These are phyloP conservation scores for Sciaenops ocellatus DNA, from an alignment of 2,797 vertebrate genomes.

Conservation along the genomic window DNA sequence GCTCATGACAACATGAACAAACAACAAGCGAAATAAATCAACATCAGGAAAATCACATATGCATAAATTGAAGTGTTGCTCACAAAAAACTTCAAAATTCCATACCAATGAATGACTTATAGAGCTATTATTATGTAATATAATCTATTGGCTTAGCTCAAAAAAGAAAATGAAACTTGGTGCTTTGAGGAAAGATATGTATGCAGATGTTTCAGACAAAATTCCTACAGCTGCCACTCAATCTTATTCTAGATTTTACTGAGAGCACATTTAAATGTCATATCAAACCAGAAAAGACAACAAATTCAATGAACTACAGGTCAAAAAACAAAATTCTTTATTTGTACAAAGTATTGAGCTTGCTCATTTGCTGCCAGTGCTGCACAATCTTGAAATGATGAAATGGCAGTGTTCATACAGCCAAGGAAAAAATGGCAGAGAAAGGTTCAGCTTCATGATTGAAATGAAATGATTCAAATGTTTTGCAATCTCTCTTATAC, in stretches of 20 bases:
- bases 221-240: not conserved
- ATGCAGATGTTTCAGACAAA: not conserved
- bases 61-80: not conserved
- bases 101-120: not conserved
- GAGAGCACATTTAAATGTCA: slow-evolving; percentile 2
- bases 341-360: not conserved
- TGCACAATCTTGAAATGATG: slow-evolving; percentile 1
- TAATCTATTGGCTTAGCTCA: not conserved
- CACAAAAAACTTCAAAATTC: not conserved
- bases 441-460: slow-evolving; percentile 23
- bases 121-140: not conserved
- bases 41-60: too few species aligned
- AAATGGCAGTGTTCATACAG: slow-evolving; percentile 33
- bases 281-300: not conserved
- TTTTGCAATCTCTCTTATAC: not conserved
- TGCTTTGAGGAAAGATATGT: not conserved
- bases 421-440: slow-evolving; percentile 19
- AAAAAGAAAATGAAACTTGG: too few species aligned
- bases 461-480: not conserved
- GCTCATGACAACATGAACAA: too few species aligned
- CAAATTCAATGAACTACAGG: not conserved
- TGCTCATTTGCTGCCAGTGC: not conserved
- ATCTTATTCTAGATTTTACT: not conserved
- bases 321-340: not conserved
- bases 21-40: too few species aligned